These are phyloP conservation scores for Muscicapa striata DNA, from an alignment of 2,797 vertebrate species.

Conservation along the genomic window DNA sequence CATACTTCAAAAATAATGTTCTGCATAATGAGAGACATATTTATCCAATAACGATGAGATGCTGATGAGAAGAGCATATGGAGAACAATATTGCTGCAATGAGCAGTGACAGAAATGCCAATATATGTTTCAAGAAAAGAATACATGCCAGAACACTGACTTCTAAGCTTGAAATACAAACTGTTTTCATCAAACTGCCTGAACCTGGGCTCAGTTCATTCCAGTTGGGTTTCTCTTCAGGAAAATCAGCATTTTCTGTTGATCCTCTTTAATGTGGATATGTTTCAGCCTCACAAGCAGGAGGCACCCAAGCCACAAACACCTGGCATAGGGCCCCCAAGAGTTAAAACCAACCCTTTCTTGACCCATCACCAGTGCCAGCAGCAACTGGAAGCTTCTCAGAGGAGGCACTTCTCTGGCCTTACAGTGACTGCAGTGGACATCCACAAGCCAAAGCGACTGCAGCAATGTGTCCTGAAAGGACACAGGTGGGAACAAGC, in stretches of 20 bases:
- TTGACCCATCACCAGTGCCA: rapidly evolving
- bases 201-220: background rate
- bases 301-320: background rate
- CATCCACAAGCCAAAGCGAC: rapidly evolving
- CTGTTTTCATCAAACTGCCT: background rate
- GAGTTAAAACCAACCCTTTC: background rate
- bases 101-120: constrained; percentile 7
- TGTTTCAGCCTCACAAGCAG: background rate
- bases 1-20: constrained; percentile 44
- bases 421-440: background rate
- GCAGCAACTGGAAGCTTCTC: background rate
- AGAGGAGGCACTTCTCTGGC: background rate
- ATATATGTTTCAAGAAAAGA: background rate
- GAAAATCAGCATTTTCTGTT: rapidly evolving
- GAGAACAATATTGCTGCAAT: constrained; percentile 20
- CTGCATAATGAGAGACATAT: constrained; percentile 21
- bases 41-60: background rate
- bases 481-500: rapidly evolving
- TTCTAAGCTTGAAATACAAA: constrained; percentile 18
- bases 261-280: background rate
- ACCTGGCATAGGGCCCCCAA: rapidly evolving
- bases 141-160: rapidly evolving
- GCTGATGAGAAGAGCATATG: constrained; percentile 34
- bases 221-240: background rate
- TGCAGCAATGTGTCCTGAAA: background rate